These are phyloP conservation scores for Platysteira castanea DNA, from an alignment of 2,113 vertebrate genomes.

Conservation along the genomic window DNA sequence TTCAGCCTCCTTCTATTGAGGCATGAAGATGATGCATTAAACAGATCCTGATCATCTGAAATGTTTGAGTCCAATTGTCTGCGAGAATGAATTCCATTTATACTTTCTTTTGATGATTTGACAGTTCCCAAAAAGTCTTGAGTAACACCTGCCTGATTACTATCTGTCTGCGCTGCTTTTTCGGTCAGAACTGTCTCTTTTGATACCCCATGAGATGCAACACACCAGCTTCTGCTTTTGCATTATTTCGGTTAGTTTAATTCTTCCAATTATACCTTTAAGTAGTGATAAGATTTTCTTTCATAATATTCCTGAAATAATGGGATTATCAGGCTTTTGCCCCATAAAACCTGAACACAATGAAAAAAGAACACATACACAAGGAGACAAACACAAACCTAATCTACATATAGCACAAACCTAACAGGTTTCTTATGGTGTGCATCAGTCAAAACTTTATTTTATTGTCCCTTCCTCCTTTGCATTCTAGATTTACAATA, in stretches of 20 bases:
- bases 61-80: background rate
- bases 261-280: conserved; percentile 4
- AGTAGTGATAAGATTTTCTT: conserved; percentile 63
- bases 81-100: background rate
- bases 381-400: background rate
- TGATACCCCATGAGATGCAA: background rate
- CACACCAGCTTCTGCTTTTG: background rate
- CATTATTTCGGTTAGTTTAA: conserved; percentile 10
- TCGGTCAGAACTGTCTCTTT: background rate
- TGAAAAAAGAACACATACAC: background rate
- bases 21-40: background rate
- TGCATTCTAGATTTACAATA: background rate
- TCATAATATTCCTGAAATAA: conserved; percentile 47
- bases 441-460: background rate
- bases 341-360: conserved; percentile 53
- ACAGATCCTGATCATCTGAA: background rate
- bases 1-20: background rate
- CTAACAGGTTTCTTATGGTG: background rate
- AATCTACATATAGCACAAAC: background rate
- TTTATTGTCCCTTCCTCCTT: background rate
- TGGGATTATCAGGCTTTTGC: conserved; percentile 55
- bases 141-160: background rate
- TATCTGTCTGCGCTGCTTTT: background rate
- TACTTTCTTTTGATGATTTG: background rate
- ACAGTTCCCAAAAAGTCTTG: background rate